phyloP scores from a whole-genome alignment of 2,888 invertebrate genomes.

The Drosophila kokeensis region DNA sequence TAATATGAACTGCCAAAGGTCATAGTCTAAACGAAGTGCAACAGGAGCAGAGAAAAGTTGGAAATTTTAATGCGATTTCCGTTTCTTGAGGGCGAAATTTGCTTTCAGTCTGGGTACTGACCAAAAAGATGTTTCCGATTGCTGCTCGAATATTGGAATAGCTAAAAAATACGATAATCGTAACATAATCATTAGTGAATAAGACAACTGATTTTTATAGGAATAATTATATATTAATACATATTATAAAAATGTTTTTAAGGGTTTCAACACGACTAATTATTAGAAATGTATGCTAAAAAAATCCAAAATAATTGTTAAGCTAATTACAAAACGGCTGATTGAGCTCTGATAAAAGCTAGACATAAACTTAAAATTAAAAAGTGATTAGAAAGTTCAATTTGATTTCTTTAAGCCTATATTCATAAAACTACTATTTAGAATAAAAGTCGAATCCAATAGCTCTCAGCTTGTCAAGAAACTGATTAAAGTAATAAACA shows the following conservation, averaged over 20 bases:
- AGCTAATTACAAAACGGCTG: neutral
- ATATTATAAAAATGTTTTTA: neutral
- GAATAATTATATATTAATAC: neutral
- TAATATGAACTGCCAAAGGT: conserved; percentile 37
- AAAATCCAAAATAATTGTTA: neutral
- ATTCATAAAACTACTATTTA: no score
- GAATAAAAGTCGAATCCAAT: neutral
- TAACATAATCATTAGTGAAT: neutral
- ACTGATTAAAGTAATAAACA: neutral
- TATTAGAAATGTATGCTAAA: neutral
- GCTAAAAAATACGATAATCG: neutral
- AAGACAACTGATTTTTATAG: neutral
- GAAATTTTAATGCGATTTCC: conserved; percentile 2
- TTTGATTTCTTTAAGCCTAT: no score
- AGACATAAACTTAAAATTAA: neutral
- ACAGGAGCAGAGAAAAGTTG: neutral
- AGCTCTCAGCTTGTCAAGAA: no score
- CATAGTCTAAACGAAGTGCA: neutral
- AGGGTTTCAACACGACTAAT: neutral
- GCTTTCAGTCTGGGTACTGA: neutral
- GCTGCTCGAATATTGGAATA: neutral
- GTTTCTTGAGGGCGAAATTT: neutral
- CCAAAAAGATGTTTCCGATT: neutral
- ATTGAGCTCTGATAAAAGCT: neutral
- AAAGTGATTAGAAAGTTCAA: neutral